Evolutionary conservation across 2,113 vertebrate genomes (phyloP), one percentile per base, ranked within the genome.

Genomic region (Neogobius melanostomus): DNA sequence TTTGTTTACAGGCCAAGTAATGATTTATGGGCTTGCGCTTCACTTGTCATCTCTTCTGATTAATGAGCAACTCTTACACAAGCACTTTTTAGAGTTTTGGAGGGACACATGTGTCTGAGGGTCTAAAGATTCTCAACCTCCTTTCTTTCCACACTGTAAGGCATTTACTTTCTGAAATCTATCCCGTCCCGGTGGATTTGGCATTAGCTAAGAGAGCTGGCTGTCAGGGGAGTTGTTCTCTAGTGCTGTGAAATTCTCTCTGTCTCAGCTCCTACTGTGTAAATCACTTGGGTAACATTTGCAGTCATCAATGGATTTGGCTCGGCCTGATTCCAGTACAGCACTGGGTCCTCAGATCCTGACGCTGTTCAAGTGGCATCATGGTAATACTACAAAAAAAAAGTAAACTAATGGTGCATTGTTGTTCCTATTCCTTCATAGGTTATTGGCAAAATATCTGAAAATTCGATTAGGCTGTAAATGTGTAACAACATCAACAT

Each of bases 171-270:
- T 48, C 45, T 57, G 46, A 81, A 88, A 91, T 91, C 85, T 79
- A 87, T 90, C 67, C 46, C 64, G 53, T 80, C 66, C 49, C 61
- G 69, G 52, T 85, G 66, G 80, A 84, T 84, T 76, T 81, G 21
- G 71, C 66, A 67, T 85, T 74, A 5, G 53, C 48, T 67, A 77
- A 86, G 79, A 81, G 69, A 85, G 63, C 79, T 75, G 71, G 86
- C 87, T 85, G 81, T 86, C 85, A 74, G 50, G 68, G 82, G 79
- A 81, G 72, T 72, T 86, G 74, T 78, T 78, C 80, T 81, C 68
- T 53, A 28, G 69, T 61, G 75, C 67, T 73, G 73, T 77, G 72
- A 83, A 85, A 87, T 72, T 80, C 79, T 76, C 74, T 79, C 52
- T 81, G 85, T 89, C 77, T 59, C 80, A 50, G 54, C 72, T 76